phyloP scores from a whole-genome alignment of 2,113 vertebrate species.

The Eubucco bourcierii region DNA sequence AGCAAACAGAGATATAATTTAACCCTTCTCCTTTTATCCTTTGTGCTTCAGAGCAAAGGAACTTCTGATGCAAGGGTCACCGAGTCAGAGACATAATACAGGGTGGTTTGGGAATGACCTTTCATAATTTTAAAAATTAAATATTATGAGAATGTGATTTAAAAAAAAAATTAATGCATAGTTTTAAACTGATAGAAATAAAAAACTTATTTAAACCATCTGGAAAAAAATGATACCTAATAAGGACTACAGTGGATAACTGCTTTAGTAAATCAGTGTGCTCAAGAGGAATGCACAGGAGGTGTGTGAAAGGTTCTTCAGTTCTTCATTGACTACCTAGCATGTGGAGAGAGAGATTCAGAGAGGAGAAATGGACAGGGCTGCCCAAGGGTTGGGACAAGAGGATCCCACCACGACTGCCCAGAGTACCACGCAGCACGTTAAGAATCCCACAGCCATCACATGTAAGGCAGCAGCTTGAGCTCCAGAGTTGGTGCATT shows the following conservation, averaged over 20 bases:
- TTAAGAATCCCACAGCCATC: neutral
- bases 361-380: neutral
- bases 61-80: neutral
- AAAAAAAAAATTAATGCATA: neutral
- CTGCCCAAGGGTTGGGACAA: neutral
- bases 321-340: neutral
- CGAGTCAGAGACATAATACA: rapidly evolving
- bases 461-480: neutral
- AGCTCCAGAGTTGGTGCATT: neutral
- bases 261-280: neutral
- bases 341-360: neutral
- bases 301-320: neutral
- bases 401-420: rapidly evolving
- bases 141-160: neutral
- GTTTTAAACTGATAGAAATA: neutral
- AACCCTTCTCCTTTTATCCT: neutral
- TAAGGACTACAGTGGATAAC: neutral
- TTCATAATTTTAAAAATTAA: neutral
- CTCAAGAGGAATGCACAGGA: neutral
- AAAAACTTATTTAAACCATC: neutral
- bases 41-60: neutral
- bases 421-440: rapidly evolving
- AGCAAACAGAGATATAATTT: neutral
- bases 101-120: neutral
- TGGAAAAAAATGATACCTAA: neutral